phyloP scores from a whole-genome alignment of 2,888 invertebrate species.

The Drosophila phalerata region DNA sequence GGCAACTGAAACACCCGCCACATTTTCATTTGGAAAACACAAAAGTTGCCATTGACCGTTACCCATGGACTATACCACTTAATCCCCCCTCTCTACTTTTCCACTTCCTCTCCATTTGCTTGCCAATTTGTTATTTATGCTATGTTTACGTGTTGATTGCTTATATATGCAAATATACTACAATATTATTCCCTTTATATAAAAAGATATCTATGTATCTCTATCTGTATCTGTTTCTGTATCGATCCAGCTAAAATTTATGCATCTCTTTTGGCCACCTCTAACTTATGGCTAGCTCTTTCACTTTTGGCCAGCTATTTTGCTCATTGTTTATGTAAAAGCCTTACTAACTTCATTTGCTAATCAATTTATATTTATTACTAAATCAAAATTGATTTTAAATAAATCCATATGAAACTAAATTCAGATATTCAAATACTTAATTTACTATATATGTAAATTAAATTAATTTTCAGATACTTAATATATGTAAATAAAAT shows the following conservation, averaged over 20 bases:
- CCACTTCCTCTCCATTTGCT: conserved; percentile 18
- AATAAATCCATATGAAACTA: not conserved
- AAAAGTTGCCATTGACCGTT: conserved; percentile 55
- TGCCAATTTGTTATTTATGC: conserved; percentile 76
- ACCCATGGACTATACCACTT: not conserved
- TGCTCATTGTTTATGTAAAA: conserved; percentile 3
- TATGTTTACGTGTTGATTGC: conserved; percentile 76
- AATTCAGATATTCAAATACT: not conserved
- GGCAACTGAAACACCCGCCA: conserved; percentile 30
- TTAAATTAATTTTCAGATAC: no score
- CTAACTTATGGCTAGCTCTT: conserved; percentile 24
- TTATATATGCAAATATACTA: conserved; percentile 67
- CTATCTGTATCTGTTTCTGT: conserved; percentile 21
- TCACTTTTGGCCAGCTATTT: not conserved
- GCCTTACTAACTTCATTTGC: conserved; percentile 3
- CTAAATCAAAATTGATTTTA: conserved; percentile 13
- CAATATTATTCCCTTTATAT: conserved; percentile 33
- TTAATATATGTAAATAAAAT: no score
- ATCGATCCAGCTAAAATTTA: conserved; percentile 47
- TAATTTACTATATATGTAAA: no score
- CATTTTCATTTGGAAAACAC: conserved; percentile 34
- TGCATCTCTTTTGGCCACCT: conserved; percentile 25
- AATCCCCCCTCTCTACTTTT: no score
- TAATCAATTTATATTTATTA: conserved; percentile 20
- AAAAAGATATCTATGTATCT: conserved; percentile 24